phyloP scores from a whole-genome alignment of 2,797 vertebrate genomes.

The Amazona finschi region DNA sequence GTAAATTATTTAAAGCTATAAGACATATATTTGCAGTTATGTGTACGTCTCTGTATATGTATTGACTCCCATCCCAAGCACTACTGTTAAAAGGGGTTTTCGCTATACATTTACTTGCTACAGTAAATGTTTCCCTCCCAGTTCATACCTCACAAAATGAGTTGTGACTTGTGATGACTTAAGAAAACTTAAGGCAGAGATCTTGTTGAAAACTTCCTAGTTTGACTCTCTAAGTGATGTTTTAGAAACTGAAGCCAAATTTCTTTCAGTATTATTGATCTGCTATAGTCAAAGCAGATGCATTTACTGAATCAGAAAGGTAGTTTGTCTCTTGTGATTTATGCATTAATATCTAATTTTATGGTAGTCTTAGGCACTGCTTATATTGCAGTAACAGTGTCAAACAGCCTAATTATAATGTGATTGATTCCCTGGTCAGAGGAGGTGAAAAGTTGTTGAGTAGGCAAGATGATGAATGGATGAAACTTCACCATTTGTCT shows the following conservation, averaged over 20 bases:
- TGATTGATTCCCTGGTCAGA: conserved; percentile 32
- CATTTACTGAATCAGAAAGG: neutral
- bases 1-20: neutral
- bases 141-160: neutral
- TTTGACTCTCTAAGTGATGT: neutral
- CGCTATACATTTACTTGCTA: neutral
- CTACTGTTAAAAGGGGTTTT: neutral
- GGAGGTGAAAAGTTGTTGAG: neutral
- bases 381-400: conserved; percentile 21
- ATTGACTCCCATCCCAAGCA: neutral
- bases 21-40: neutral
- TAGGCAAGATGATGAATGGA: neutral
- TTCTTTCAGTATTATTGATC: neutral
- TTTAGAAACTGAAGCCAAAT: neutral
- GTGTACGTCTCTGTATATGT: neutral
- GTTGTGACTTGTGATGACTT: neutral
- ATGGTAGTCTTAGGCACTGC: neutral
- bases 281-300: neutral
- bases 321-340: neutral
- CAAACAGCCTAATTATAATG: conserved; percentile 16
- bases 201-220: neutral
- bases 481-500: neutral
- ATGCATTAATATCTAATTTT: conserved; percentile 28
- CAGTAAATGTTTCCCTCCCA: neutral
- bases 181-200: neutral